Evolutionary conservation across 35 echinoderm and acorn worm genomes (phyloP), one percentile per base, ranked within the genome.

Genomic region (Apostichopus californicus): DNA sequence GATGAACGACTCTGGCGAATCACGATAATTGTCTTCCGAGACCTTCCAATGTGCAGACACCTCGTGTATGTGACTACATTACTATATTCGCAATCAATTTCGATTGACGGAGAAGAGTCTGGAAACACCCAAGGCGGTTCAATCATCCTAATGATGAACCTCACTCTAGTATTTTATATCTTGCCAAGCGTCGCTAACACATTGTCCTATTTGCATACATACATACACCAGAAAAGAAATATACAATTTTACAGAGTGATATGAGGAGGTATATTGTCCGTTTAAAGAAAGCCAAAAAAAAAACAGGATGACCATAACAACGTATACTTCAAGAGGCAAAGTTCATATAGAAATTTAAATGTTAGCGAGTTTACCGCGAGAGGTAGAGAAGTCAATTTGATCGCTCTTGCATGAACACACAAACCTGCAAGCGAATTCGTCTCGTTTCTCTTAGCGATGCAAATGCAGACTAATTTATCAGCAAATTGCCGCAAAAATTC

Each of bases 51-150:
- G 13, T 75, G 71, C 71, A 75, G 71, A 75, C 71, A n/a, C 71
- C 20, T 75, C 71, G 71, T 75, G 71, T 75, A 18, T 75, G 21
- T 75, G 71, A 75, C 71, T 75, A 75, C 71, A 75, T 75, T 75
- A 75, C 71, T 75, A 22, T 75, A 13, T 22, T 75, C 17, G 71
- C 71, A 75, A 75, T 75, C 71, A 75, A 75, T 75, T 75, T 75
- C 71, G 17, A 75, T 75, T 75, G 71, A 75, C 71, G 71, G 71
- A 75, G 7, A 75, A 75, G 71, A 75, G 71, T 75, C 12, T 20
- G 15, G n/a, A 75, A 75, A 75, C 71, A 75, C 71, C 71, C 71
- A 75, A 18, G 71, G 71, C 71, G 71, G 71, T 75, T 75, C 71
- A 75, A 75, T 75, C 15, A 75, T 20, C 71, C 71, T 75, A 75